These are phyloP conservation scores for Scrobipalpa atriplicella DNA, from an alignment of 2,888 invertebrate species.

Conservation along the genomic window DNA sequence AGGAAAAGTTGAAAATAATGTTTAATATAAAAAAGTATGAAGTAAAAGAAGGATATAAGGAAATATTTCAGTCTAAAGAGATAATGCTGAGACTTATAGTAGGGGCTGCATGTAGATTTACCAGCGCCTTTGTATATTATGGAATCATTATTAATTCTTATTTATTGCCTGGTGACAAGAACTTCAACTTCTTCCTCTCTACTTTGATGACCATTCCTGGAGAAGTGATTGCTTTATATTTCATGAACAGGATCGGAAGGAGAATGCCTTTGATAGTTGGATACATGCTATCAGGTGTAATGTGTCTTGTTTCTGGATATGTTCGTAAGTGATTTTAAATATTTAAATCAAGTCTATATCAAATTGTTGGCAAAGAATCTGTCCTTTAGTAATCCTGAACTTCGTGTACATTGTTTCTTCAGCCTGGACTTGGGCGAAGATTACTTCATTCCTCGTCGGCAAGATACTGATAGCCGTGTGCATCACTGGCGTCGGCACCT, in stretches of 20 bases:
- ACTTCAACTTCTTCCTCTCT: constrained; percentile 63
- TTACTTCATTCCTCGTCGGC: constrained; percentile 78
- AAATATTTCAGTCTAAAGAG: constrained; percentile 56
- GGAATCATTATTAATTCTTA: constrained; percentile 69
- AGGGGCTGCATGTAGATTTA: constrained; percentile 53
- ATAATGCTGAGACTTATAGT: constrained; percentile 58
- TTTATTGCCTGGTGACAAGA: constrained; percentile 66
- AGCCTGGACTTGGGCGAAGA: constrained; percentile 57
- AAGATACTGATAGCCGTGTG: constrained; percentile 85
- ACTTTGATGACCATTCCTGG: constrained; percentile 71
- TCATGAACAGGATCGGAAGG: constrained; percentile 67
- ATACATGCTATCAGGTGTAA: constrained; percentile 52
- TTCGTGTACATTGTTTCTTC: constrained; percentile 25
- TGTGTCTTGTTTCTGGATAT: constrained; percentile 55
- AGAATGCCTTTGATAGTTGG: constrained; percentile 59
- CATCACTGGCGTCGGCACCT: constrained; percentile 83
- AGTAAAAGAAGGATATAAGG: constrained; percentile 52
- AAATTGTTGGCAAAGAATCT: too few species aligned
- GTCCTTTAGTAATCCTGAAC: too few species aligned
- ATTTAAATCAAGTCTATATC: too few species aligned
- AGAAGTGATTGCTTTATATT: constrained; percentile 58
- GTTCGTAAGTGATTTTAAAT: constrained; percentile 52
- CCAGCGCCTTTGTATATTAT: constrained; percentile 65
- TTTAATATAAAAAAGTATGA: constrained; percentile 56
- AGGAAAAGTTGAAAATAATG: constrained; percentile 50